Conservation (phyloP, 1,140 invertebrate genomes). For the Doryteuthis pealeii region DNA sequence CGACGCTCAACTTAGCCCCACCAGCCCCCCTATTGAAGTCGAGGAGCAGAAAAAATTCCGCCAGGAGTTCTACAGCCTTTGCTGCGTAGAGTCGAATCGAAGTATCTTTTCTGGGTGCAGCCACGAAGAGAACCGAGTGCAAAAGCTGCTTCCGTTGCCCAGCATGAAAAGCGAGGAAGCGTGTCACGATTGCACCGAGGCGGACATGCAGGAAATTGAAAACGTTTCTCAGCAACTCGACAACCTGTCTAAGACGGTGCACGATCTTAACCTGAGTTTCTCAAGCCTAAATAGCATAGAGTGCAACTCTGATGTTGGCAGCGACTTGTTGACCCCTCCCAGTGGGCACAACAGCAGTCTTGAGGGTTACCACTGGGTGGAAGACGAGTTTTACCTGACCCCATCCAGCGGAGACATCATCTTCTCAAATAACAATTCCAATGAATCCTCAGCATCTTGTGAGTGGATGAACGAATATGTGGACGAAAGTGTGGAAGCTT, state of each 20-base stretch:
- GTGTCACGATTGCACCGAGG: neutral
- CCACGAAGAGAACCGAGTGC: neutral
- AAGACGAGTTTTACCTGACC: constrained; percentile 10
- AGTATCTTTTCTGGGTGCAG: constrained; percentile 9
- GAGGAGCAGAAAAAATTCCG: constrained; percentile 10
- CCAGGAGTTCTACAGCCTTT: constrained; percentile 4
- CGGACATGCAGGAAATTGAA: neutral
- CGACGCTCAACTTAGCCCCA: neutral
- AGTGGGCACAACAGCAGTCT: neutral
- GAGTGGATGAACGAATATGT: constrained; percentile 11
- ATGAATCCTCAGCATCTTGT: neutral
- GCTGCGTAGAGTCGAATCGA: constrained; percentile 3
- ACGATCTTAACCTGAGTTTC: neutral
- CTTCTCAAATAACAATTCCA: neutral
- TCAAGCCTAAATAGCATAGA: constrained; percentile 5
- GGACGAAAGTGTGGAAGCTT: neutral
- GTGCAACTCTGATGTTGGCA: neutral
- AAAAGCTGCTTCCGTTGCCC: neutral
- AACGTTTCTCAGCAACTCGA: neutral
- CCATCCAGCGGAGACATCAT: constrained; percentile 9
- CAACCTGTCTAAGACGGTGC: neutral
- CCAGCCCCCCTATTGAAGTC: neutral
- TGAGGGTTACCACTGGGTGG: constrained; percentile 10
- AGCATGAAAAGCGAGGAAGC: neutral
- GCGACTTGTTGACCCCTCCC: neutral